Conservation (phyloP, 2,797 vertebrate genomes). For the Phoeniculus purpureus region DNA sequence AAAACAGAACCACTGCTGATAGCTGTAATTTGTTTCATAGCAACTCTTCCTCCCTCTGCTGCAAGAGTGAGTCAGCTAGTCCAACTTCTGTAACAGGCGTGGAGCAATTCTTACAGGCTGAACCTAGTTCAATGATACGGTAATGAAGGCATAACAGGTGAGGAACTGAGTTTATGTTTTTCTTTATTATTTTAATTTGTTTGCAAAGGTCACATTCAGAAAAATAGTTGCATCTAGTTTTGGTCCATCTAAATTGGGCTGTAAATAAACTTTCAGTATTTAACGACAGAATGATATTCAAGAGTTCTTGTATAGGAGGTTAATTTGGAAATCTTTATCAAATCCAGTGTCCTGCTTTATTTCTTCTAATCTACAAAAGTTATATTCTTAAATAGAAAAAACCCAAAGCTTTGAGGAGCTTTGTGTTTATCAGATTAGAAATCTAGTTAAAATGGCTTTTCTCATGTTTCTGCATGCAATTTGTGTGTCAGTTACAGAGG, state of each 20-base stretch:
- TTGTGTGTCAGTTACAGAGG: fast-evolving
- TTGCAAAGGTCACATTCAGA: slow-evolving; percentile 46
- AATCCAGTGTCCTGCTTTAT: not conserved
- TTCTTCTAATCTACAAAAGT: slow-evolving; percentile 1
- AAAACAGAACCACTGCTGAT: slow-evolving; percentile 71
- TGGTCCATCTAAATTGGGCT: slow-evolving; percentile 24
- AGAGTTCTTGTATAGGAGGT: slow-evolving; percentile 39
- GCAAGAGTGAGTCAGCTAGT: slow-evolving; percentile 21
- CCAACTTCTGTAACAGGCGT: slow-evolving; percentile 37
- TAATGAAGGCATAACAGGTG: slow-evolving; percentile 36
- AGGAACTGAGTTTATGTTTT: slow-evolving; percentile 26
- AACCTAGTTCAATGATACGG: not conserved
- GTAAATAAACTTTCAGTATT: slow-evolving; percentile 49
- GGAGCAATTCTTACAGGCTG: slow-evolving; percentile 61
- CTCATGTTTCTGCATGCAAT: not conserved
- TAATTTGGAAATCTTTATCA: slow-evolving; percentile 56
- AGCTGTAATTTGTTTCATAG: slow-evolving; percentile 74
- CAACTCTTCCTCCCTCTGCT: slow-evolving; percentile 67
- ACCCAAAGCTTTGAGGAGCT: not conserved
- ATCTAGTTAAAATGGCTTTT: not conserved
- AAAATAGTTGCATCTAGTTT: slow-evolving; percentile 58
- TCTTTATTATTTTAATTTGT: slow-evolving; percentile 47
- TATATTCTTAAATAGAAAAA: slow-evolving; percentile 27
- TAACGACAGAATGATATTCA: slow-evolving; percentile 10
- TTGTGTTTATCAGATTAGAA: not conserved